These are phyloP conservation scores for Hyaena hyaena DNA, from an alignment of 2,113 vertebrate species.

Conservation along the genomic window DNA sequence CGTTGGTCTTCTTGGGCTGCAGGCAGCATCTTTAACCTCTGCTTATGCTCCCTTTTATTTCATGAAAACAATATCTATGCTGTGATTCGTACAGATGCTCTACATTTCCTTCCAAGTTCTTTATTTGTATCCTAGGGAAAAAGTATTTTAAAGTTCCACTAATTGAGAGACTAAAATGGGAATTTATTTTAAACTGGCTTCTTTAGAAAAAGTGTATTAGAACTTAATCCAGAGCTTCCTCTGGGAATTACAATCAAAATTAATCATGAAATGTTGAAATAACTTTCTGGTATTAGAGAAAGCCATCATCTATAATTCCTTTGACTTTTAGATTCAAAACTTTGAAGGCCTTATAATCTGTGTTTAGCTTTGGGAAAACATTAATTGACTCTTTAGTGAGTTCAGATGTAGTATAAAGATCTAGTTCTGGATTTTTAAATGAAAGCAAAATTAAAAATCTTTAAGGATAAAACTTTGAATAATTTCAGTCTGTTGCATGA, in stretches of 20 bases:
- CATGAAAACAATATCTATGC: constrained; percentile 19
- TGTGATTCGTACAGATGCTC: neutral
- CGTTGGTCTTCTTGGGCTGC: neutral
- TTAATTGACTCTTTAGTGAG: neutral
- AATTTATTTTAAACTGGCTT: constrained; percentile 66
- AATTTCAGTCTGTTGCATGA: neutral
- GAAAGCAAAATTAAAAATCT: constrained; percentile 51
- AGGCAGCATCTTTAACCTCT: constrained; percentile 11
- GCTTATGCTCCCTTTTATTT: constrained; percentile 18
- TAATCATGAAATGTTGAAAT: constrained; percentile 65
- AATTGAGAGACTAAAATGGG: constrained; percentile 68
- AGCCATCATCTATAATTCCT: constrained; percentile 62
- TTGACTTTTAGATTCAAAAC: constrained; percentile 63
- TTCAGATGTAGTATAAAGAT: constrained; percentile 2
- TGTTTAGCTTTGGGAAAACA: constrained; percentile 35
- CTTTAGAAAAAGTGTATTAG: constrained; percentile 65
- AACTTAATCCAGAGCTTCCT: constrained; percentile 60
- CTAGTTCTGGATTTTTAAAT: constrained; percentile 41
- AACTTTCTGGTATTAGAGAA: constrained; percentile 44
- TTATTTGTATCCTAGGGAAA: constrained; percentile 55
- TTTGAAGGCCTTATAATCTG: constrained; percentile 32
- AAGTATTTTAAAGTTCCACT: constrained; percentile 68
- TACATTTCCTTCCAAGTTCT: constrained; percentile 8
- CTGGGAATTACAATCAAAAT: constrained; percentile 72
- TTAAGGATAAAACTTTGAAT: neutral